Evolutionary conservation across 2,797 vertebrate species (phyloP), one percentile per base, ranked within the genome.

Genomic region (Rhinella marina): DNA sequence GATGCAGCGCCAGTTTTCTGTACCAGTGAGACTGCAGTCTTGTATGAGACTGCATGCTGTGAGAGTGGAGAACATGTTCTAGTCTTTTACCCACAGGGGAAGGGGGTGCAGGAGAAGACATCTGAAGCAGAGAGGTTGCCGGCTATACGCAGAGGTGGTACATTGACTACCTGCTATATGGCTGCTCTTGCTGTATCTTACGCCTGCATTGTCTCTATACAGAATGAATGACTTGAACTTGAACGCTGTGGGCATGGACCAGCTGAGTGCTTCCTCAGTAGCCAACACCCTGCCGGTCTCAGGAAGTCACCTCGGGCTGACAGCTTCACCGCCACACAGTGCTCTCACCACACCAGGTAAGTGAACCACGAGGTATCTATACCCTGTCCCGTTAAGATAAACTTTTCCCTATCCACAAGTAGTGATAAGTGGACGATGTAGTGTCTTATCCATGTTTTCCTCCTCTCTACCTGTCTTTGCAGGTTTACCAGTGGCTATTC

Each of bases 171-270:
- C 54, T 9, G 54, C 54, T 32, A 32, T 32, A 32, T 32, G 32
- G 32, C 32, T 32, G 32, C 1, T 32, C 52, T 54, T 16, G 9
- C 10, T 27, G 25, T 27, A 13, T 27, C 54, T 16, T 0, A 56
- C 54, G 1, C 13, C n/a, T 66, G 8, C 21, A 1, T 66, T 72
- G 29, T 79, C 29, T 62, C 66, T 81, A 0, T 12, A 86, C 90
- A 99, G 97, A 91, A 99, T 99, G 98, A 99, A 99, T 92, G 98
- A 99, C 91, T 97, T 99, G 96, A 99, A 98, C 94, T 93, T 99
- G 91, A 99, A 97, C 92, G 96, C 97, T 27, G 97, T 99, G 93
- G 98, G 98, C 92, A 99, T 99, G 98, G 98, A 99, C 93, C 98
- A 98, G 94, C 96, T 99, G 92, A 97, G 95, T 81, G 96, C 97